Evolutionary conservation across 2,888 invertebrate genomes (phyloP).

Genomic region (Plagodis pulveraria): DNA sequence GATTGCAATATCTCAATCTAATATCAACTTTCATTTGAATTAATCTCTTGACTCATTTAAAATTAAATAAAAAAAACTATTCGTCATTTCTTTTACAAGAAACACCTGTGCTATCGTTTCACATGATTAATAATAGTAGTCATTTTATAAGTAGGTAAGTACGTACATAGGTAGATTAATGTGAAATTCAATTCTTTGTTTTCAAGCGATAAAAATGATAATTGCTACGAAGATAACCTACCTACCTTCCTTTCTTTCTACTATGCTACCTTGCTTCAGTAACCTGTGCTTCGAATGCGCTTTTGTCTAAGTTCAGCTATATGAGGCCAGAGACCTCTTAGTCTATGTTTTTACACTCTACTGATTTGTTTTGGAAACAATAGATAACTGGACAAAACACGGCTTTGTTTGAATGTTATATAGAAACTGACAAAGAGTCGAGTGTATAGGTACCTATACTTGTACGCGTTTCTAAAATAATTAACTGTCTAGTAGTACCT

Average conservation of each 20-base stretch:
- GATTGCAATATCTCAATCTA: slow-evolving; percentile 1
- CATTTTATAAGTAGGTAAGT: neutral
- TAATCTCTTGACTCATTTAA: slow-evolving; percentile 17
- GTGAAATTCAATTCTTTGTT: slow-evolving; percentile 7
- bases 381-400: neutral
- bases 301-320: neutral
- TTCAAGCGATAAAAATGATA: neutral
- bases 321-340: slow-evolving; percentile 1
- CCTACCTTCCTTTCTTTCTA: too few relatives aligned
- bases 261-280: too few relatives aligned
- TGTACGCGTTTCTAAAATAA: too few relatives aligned
- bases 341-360: neutral
- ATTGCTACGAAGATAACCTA: neutral
- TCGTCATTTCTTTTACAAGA: slow-evolving; percentile 7
- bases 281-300: neutral
- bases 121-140: slow-evolving; percentile 10
- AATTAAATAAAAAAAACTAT: slow-evolving; percentile 12
- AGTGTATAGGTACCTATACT: too few relatives aligned
- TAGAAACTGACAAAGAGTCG: neutral
- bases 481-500: too few relatives aligned
- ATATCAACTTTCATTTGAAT: neutral
- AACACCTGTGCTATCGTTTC: slow-evolving; percentile 20
- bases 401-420: neutral
- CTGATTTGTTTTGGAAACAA: neutral
- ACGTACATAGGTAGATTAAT: slow-evolving; percentile 5